These are phyloP conservation scores for Aptenodytes patagonicus DNA, from an alignment of 2,113 vertebrate genomes.

Conservation along the genomic window DNA sequence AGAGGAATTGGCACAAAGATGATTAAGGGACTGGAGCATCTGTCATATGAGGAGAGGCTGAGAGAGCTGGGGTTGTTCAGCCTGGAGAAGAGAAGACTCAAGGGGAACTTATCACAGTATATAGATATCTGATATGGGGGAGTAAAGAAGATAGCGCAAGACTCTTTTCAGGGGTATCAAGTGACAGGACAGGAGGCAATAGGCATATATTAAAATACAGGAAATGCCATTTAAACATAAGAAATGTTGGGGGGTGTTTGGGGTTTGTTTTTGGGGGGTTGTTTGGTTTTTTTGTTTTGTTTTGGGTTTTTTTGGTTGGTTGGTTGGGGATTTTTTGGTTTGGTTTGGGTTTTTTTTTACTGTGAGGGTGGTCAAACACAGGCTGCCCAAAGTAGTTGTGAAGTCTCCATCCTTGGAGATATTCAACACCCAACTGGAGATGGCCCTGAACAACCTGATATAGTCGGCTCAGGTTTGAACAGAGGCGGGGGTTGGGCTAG, in stretches of 20 bases:
- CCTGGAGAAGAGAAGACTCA: neutral
- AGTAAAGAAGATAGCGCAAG: neutral
- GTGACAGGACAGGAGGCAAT: neutral
- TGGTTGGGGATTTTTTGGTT: neutral
- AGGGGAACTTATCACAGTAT: neutral
- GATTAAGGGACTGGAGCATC: neutral
- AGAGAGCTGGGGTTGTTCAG: neutral
- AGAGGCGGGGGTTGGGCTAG: neutral
- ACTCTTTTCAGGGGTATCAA: neutral
- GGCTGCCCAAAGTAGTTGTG: neutral
- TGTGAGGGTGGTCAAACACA: neutral
- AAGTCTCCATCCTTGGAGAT: too few relatives aligned
- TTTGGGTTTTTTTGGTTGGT: neutral
- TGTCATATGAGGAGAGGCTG: neutral
- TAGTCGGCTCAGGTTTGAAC: neutral
- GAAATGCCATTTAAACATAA: neutral
- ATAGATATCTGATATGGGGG: neutral
- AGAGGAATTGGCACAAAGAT: neutral
- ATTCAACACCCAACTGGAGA: too few relatives aligned
- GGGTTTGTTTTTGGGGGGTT: neutral
- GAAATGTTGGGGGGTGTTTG: neutral
- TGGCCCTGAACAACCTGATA: neutral
- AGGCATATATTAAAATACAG: neutral
- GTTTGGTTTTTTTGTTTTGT: neutral
- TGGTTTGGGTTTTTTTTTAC: neutral